Conservation (phyloP, 2,113 vertebrate genomes). For the human region GRCh38 chr12:5382501-5383000, state of each 20-base stretch:
- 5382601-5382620: neutral
- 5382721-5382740: neutral
- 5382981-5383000: neutral
- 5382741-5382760: neutral
- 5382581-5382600: neutral
- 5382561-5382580: neutral
- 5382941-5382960: neutral
- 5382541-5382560: neutral
- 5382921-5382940: too few relatives aligned
- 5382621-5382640: neutral
- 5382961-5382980: neutral
- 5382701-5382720: neutral
- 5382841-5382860: neutral
- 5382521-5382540: too few relatives aligned
- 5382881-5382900: neutral
- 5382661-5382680: neutral
- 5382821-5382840: neutral
- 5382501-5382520: neutral
- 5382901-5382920: neutral
- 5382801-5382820: neutral
- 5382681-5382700: neutral
- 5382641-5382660: neutral
- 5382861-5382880: neutral
- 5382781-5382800: neutral
- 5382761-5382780: neutral